Evolutionary conservation across 2,888 invertebrate species (phyloP).

Genomic region (Synergus laeviventris): DNA sequence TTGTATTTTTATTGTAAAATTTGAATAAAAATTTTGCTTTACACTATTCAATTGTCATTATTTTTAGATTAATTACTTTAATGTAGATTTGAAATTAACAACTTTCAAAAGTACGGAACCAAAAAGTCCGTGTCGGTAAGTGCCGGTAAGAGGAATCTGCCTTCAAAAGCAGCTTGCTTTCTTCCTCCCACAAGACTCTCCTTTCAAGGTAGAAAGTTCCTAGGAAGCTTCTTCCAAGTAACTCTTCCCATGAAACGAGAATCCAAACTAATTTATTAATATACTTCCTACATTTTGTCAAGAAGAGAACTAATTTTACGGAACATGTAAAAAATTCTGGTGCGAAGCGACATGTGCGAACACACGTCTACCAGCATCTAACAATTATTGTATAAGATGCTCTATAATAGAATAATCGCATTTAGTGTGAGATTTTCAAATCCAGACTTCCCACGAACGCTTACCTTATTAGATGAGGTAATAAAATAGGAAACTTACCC

Average conservation of each 20-base stretch:
- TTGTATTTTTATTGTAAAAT: slow-evolving; percentile 1
- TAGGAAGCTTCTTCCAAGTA: background rate
- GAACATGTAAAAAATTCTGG: background rate
- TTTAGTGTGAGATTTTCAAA: slow-evolving; percentile 12
- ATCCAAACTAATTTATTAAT: background rate
- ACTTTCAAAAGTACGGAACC: too few relatives aligned
- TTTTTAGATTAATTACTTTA: too few relatives aligned
- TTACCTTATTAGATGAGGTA: slow-evolving; percentile 7
- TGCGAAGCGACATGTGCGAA: background rate
- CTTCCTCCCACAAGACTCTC: background rate
- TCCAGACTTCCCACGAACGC: background rate
- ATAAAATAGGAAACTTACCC: background rate
- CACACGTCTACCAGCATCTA: background rate
- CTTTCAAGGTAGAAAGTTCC: background rate
- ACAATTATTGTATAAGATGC: background rate
- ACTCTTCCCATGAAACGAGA: background rate
- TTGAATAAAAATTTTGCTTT: background rate
- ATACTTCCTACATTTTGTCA: background rate
- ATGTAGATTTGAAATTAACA: too few relatives aligned
- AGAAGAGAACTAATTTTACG: background rate
- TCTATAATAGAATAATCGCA: background rate
- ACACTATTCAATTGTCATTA: background rate
- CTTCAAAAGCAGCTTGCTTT: background rate
- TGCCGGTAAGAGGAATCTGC: background rate
- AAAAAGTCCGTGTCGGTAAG: background rate